phyloP scores from a whole-genome alignment of 1,140 invertebrate genomes.

The Campoletis sonorensis region DNA sequence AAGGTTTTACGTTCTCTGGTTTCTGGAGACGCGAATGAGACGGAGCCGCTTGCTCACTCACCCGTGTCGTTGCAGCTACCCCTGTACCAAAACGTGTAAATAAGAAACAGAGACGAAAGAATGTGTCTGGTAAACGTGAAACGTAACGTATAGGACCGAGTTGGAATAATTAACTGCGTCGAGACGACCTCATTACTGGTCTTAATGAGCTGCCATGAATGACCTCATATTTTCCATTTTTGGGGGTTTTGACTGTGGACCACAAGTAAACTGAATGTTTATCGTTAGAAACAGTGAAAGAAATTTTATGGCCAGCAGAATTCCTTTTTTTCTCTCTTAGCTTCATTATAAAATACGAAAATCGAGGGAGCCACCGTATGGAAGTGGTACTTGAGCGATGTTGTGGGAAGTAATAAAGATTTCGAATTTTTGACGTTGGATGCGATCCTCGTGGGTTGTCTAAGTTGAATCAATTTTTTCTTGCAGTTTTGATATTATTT shows the following conservation, averaged over 20 bases:
- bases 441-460: conserved; percentile 1
- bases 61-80: conserved; percentile 32
- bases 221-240: conserved; percentile 17
- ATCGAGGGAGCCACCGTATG: not conserved
- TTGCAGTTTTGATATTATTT: too few species aligned
- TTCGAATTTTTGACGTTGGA: not conserved
- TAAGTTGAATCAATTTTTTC: not conserved
- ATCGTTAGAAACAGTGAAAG: conserved; percentile 9
- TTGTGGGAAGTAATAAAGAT: conserved; percentile 14
- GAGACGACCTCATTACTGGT: conserved; percentile 63
- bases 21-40: conserved; percentile 48
- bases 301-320: conserved; percentile 5
- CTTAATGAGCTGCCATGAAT: conserved; percentile 62
- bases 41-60: conserved; percentile 44
- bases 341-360: not conserved
- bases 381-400: not conserved
- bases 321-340: not conserved
- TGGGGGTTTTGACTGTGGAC: conserved; percentile 24
- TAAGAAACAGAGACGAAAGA: not conserved
- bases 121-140: not conserved
- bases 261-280: conserved; percentile 8
- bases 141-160: conserved; percentile 1
- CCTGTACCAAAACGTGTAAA: conserved; percentile 10
- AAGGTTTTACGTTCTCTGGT: conserved; percentile 57
- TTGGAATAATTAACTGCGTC: conserved; percentile 63